Base-by-base conservation (phyloP, 1,140 invertebrate genomes). In the Magallana ariakensis region DNA sequence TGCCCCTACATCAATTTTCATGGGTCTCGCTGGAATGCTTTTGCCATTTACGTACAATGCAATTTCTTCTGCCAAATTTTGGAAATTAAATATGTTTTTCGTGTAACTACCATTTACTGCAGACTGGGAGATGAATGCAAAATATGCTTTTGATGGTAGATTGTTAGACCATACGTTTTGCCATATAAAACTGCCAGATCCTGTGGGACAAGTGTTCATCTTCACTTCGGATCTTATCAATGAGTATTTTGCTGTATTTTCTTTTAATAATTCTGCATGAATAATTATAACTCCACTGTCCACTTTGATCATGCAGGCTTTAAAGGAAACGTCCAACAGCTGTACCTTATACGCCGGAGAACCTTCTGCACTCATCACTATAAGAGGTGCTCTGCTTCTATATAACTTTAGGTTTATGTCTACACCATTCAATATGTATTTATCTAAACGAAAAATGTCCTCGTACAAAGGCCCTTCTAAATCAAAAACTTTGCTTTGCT, bases 401-500 rank as follows among this genome's bases (percentile, higher is more conserved):
- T 82, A 85, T n/a, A 88, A 58, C 83, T 86, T 88, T 0, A 88
- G 55, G 56, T 85, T 58, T 60, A 88, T 13, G 58, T 88, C 85
- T 7, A 88, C 84, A 0, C 87, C 87, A 53, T 88, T 85, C 53
- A 88, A 10, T 10, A 88, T 58, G 46, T 88, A 88, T 33, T 85
- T 85, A 26, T 88, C 84, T 11, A 85, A 11, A n/a, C 22, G 13
- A 19, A 88, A 88, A 15, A 83, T 57, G 26, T 88, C 87, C 81
- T 85, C 84, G 58, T 85, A 82, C 11, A 88, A 33, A 0, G 87
- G 81, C 54, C 87, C 87, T 83, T 88, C 87, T 62, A 88, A 10
- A 56, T 88, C 87, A 19, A 88, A 85, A 22, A 82, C 56, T 19
- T 55, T 2, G 19, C 83, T 85, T 9, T 62, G 3, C 46, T 84